These are phyloP conservation scores for Microdon myrmicae DNA, from an alignment of 2,888 invertebrate genomes.

Conservation along the genomic window DNA sequence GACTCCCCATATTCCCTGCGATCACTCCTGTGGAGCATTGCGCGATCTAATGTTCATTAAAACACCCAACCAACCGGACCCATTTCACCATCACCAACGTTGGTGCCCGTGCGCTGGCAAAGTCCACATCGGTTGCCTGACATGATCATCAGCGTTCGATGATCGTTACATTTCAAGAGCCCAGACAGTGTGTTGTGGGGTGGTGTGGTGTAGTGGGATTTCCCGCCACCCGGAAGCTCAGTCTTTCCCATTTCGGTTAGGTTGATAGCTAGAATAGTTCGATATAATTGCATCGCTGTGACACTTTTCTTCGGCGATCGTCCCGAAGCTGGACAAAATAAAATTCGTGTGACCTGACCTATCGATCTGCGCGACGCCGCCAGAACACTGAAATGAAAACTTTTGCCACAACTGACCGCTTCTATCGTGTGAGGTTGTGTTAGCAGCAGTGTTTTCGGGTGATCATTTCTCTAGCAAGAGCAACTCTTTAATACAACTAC, in stretches of 20 bases:
- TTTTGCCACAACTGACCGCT: too few relatives aligned
- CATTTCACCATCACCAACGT: constrained; percentile 40
- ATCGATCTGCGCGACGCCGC: too few relatives aligned
- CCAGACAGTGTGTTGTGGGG: constrained; percentile 1
- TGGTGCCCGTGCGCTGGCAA: constrained; percentile 1
- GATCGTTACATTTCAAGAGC: constrained; percentile 28
- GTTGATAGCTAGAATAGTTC: too few relatives aligned
- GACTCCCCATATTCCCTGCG: neutral
- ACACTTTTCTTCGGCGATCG: too few relatives aligned
- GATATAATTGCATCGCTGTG: too few relatives aligned
- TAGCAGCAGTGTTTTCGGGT: too few relatives aligned
- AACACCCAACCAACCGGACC: constrained; percentile 48
- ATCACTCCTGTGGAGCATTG: constrained; percentile 23
- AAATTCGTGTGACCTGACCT: too few relatives aligned
- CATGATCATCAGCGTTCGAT: constrained; percentile 26
- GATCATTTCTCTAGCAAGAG: too few relatives aligned
- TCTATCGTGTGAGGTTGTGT: too few relatives aligned
- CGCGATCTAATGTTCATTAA: constrained; percentile 51
- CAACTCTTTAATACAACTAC: constrained; percentile 9
- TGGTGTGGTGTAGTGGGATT: constrained; percentile 29
- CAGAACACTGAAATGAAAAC: too few relatives aligned
- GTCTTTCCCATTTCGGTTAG: constrained; percentile 44
- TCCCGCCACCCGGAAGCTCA: constrained; percentile 24
- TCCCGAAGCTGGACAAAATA: too few relatives aligned
- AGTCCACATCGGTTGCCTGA: neutral